A percentile compares a stretch with the other conserved stretches of the same genome.
phyloP scores from a whole-genome alignment of 2,113 vertebrate species.

The Regulus satrapa region DNA sequence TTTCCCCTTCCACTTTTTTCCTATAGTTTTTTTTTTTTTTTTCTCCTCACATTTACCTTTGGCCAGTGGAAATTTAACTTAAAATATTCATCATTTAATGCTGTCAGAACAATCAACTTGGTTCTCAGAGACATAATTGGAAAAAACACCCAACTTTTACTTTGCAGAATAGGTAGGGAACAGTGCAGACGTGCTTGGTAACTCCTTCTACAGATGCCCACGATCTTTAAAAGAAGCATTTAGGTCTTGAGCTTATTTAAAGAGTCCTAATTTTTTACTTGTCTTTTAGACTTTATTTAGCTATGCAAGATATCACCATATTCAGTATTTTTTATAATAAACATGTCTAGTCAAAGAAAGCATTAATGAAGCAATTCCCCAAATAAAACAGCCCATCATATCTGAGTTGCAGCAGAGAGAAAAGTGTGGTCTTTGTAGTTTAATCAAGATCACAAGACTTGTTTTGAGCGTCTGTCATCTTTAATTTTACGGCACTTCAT shows the following conservation, averaged over 20 bases:
- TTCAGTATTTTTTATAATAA: slow-evolving; percentile 86
- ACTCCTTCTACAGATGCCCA: background rate
- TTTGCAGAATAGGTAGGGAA: background rate
- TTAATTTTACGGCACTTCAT: slow-evolving; percentile 87
- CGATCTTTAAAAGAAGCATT: slow-evolving; percentile 38
- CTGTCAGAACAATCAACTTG: background rate
- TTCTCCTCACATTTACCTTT: background rate
- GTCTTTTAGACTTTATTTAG: slow-evolving; percentile 74
- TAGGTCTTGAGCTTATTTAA: slow-evolving; percentile 67
- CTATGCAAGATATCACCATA: slow-evolving; percentile 75
- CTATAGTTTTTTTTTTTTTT: rapidly evolving
- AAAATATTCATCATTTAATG: background rate
- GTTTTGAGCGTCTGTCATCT: slow-evolving; percentile 86
- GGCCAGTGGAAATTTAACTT: background rate
- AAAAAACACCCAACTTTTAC: background rate
- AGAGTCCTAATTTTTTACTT: slow-evolving; percentile 64
- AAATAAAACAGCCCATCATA: slow-evolving; percentile 88
- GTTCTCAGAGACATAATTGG: background rate
- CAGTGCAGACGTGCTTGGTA: background rate
- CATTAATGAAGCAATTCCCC: slow-evolving; percentile 90
- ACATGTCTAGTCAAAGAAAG: slow-evolving; percentile 92
- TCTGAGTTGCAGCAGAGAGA: slow-evolving; percentile 84
- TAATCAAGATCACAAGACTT: slow-evolving; percentile 89
- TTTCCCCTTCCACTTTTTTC: rapidly evolving
- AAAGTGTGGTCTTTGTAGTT: slow-evolving; percentile 87